A percentile compares a stretch with the other conserved stretches of the same genome.
phyloP scores from a whole-genome alignment of 2,888 invertebrate species.

The Ecliptopera silaceata region DNA sequence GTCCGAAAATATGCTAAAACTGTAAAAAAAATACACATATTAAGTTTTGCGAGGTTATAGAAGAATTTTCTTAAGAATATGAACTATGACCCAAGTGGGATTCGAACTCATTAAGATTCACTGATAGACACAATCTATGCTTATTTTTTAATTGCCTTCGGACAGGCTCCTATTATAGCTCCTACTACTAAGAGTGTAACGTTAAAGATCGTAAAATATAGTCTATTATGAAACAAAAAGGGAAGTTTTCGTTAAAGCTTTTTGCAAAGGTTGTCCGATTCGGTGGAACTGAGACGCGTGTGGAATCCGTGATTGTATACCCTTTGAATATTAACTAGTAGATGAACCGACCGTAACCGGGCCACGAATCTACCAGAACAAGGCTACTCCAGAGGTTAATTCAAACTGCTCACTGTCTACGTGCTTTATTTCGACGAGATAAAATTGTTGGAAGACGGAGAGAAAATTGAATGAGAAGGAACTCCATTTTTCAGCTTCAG shows the following conservation, averaged over 20 bases:
- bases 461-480: conserved; percentile 46
- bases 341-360: conserved; percentile 72
- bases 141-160: too few species aligned
- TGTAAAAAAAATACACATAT: conserved; percentile 21
- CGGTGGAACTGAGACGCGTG: conserved; percentile 61
- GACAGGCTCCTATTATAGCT: too few species aligned
- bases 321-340: conserved; percentile 80
- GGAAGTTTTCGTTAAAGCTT: conserved; percentile 53
- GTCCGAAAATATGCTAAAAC: conserved; percentile 39
- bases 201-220: conserved; percentile 45
- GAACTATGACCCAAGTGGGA: too few species aligned
- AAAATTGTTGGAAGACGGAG: conserved; percentile 42
- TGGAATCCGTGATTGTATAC: conserved; percentile 72
- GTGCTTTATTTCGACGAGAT: conserved; percentile 50
- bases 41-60: conserved; percentile 5
- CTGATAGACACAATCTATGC: too few species aligned
- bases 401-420: conserved; percentile 58
- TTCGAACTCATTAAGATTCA: too few species aligned
- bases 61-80: too few species aligned
- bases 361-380: conserved; percentile 65
- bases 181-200: conserved; percentile 21
- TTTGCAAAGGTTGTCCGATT: conserved; percentile 37
- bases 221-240: conserved; percentile 57
- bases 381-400: conserved; percentile 66
- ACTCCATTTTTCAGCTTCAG: conserved; percentile 34